Base-by-base conservation (phyloP, 2,888 invertebrate species). In the Oxycera nigricornis region DNA sequence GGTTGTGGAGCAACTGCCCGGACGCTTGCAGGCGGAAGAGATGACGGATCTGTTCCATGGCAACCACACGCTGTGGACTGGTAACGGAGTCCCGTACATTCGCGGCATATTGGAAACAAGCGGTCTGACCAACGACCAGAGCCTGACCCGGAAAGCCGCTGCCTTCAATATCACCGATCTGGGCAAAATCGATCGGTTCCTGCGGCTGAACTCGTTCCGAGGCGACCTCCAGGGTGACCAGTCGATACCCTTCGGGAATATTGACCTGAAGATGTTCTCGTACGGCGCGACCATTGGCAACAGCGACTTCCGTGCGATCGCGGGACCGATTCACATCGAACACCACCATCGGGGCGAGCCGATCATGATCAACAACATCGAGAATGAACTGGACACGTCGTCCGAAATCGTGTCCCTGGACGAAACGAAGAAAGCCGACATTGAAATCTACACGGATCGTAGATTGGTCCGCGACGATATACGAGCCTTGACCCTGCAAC, bases 1-100 rank as follows among this genome's bases (percentile, higher is more conserved):
- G 88, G 88, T 96, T 50, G 86, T 93, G 1, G 96, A 97, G 83
- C 96, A 96, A 80, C 86, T 91, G 31, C 91, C 92, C 0, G 89
- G 90, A 0, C 83, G 88, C n/a, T 88, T 90, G 0, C 88, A 88
- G 76, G 88, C 88, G 2, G 88, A 87, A 72, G 76, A 76, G 20
- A 59, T 76, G 11, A 76, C 76, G 1, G 41, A 59, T 6, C 59
- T 75, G 39, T 65, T 76, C 50, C n/a, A 52, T 20, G 55, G 39
- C 50, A 85, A 88, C 20, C 87, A 89, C 76, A 88, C 89, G 30
- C 94, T 90, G 86, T 92, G 94, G 90, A 91, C 92, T 35, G 92
- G 83, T n/a, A 83, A 83, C 65, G 85, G 85, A 6, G 79, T 82
- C 75, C 82, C 85, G 17, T 84, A 83, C 39, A 84, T 85, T 72